Evolutionary conservation across 2,113 vertebrate genomes (phyloP), one percentile per base, ranked within the genome.

Genomic region (Pedetes capensis): DNA sequence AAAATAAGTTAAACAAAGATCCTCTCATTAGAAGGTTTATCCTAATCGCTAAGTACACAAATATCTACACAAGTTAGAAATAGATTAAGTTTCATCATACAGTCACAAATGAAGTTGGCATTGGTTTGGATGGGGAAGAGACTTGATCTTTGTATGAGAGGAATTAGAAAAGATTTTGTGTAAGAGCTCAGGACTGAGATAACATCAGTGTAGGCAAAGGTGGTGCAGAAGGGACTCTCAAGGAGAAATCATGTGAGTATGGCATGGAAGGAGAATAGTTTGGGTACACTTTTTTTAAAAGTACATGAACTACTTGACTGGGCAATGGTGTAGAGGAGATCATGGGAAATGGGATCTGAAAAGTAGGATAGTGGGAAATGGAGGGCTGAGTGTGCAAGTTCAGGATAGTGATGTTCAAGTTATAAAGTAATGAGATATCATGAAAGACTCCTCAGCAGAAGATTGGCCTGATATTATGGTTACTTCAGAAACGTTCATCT

Each of bases 381-480:
- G 1, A 42, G 42, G 13, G 8, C 55, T 0, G 0, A 44, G 55
- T 32, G 2, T 17, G 25, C 8, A 8, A 32, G 16, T n/a, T 34
- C 6, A 80, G 34, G 25, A 82, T 32, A n/a, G 47, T 81, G 72
- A 75, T 37, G 44, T 72, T 80, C 27, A 69, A 34, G 32, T 51
- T 44, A 61, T 61, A 63, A 81, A 91, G 29, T 20, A 57, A 49
- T n/a, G 39, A 16, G 47, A 85, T 71, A 3, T 81, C 53, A 23
- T 47, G 59, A 57, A 78, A 78, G 55, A 89, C 75, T 81, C 14
- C 59, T 92, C 79, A 57, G 55, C 32, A 49, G 76, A 75, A 87
- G 27, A 74, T 75, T 53, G 47, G 89, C 20, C 63, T 68, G 12
- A 59, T 61, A 78, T 34, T 13, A 78, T 25, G 11, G 37, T 12